Evolutionary conservation across 2,888 invertebrate genomes (phyloP).

Genomic region (Disparrhopalites patrizii): DNA sequence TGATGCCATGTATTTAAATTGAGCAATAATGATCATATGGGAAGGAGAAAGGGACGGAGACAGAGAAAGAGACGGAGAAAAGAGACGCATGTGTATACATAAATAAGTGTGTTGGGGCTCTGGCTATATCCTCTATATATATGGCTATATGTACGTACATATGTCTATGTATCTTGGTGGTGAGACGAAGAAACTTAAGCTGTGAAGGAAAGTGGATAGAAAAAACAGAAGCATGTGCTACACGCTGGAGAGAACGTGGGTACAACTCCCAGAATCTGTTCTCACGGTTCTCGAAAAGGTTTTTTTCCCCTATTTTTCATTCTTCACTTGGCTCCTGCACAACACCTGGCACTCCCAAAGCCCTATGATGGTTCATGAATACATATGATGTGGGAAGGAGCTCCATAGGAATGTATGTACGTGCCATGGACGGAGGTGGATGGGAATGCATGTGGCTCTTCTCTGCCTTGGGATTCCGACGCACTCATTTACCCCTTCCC

Average conservation of each 20-base stretch:
- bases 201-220: neutral
- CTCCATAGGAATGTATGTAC: too few species aligned
- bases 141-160: neutral
- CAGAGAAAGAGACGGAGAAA: too few species aligned
- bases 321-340: slow-evolving; percentile 37
- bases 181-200: too few species aligned
- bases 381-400: neutral
- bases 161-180: neutral
- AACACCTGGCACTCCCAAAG: slow-evolving; percentile 45
- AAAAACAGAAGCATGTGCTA: neutral
- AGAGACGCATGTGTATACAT: neutral
- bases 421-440: neutral
- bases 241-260: slow-evolving; percentile 43
- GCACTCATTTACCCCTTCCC: neutral
- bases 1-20: too few species aligned
- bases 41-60: neutral
- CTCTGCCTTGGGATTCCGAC: neutral
- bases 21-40: neutral
- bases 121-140: neutral
- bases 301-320: slow-evolving; percentile 47
- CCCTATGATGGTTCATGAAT: neutral
- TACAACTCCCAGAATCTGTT: slow-evolving; percentile 41
- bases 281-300: slow-evolving; percentile 44
- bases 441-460: slow-evolving; percentile 24
- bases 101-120: neutral